phyloP scores from a whole-genome alignment of 2,797 vertebrate species.

The Tragelaphus oryx region DNA sequence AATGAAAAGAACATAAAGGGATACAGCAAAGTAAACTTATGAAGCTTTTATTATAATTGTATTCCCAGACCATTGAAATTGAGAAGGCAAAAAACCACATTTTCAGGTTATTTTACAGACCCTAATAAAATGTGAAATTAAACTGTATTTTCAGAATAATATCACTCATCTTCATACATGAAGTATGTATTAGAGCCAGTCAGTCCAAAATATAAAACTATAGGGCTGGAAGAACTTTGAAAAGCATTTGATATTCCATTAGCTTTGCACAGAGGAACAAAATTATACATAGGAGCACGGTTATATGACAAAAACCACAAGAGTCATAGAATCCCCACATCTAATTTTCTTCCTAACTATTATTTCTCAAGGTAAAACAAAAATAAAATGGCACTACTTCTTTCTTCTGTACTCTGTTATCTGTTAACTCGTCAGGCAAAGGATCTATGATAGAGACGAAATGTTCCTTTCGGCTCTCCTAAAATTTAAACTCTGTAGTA shows the following conservation, averaged over 20 bases:
- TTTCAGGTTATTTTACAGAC: not conserved
- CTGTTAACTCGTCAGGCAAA: not conserved
- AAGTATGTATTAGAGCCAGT: not conserved
- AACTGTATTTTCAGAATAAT: constrained; percentile 5
- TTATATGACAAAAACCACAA: not conserved
- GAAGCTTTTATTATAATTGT: not conserved
- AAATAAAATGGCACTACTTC: not conserved
- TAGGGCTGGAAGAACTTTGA: not conserved
- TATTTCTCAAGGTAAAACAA: not conserved
- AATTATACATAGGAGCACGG: not conserved
- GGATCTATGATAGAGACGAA: not conserved
- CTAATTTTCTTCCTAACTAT: not conserved
- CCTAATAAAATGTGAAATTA: constrained; percentile 19
- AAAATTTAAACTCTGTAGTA: not conserved
- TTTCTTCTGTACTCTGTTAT: not conserved
- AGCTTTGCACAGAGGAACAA: not conserved
- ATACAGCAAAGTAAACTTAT: not conserved
- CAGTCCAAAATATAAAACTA: not conserved
- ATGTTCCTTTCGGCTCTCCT: not conserved
- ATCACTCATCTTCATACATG: not conserved
- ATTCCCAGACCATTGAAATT: not conserved
- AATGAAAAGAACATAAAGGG: not conserved
- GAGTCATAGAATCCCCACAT: not conserved
- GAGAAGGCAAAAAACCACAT: not conserved
- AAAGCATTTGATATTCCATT: not conserved